These are phyloP conservation scores for Melipona quadrifasciata DNA, from an alignment of 1,140 invertebrate genomes.

Conservation along the genomic window DNA sequence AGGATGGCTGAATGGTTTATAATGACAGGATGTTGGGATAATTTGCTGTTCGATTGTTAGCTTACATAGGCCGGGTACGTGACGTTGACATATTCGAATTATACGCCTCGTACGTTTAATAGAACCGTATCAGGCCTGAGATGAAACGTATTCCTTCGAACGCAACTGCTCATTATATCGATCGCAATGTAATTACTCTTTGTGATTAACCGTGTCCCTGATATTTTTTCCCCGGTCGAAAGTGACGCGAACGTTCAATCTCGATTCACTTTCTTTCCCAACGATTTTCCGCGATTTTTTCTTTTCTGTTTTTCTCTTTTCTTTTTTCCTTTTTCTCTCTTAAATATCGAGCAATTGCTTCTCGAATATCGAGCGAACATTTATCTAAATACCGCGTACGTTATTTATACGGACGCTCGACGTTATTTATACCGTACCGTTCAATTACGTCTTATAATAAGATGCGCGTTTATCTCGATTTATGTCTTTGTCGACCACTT, in stretches of 20 bases:
- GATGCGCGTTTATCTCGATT: not conserved
- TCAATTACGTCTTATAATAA: not conserved
- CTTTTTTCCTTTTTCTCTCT: not conserved
- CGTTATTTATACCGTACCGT: not conserved
- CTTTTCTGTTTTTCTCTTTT: not conserved
- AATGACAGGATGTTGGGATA: constrained; percentile 30
- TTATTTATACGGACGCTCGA: not conserved
- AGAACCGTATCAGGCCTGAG: constrained; percentile 17
- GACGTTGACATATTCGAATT: constrained; percentile 52
- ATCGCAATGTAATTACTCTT: constrained; percentile 29
- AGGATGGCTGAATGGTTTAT: constrained; percentile 5
- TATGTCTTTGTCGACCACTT: not conserved
- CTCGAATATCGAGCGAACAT: not conserved
- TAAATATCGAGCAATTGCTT: not conserved
- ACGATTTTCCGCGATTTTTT: not conserved
- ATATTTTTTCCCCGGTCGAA: not conserved
- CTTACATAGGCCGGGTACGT: not conserved
- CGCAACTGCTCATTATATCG: constrained; percentile 33
- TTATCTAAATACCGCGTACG: not conserved
- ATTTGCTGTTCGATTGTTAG: constrained; percentile 34
- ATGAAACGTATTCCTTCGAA: constrained; percentile 26
- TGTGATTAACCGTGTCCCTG: not conserved
- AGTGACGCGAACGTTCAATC: not conserved
- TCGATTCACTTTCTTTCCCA: not conserved
- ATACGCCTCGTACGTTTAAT: constrained; percentile 18